phyloP scores from a whole-genome alignment of 2,888 invertebrate species.

The Cerastoderma edule region DNA sequence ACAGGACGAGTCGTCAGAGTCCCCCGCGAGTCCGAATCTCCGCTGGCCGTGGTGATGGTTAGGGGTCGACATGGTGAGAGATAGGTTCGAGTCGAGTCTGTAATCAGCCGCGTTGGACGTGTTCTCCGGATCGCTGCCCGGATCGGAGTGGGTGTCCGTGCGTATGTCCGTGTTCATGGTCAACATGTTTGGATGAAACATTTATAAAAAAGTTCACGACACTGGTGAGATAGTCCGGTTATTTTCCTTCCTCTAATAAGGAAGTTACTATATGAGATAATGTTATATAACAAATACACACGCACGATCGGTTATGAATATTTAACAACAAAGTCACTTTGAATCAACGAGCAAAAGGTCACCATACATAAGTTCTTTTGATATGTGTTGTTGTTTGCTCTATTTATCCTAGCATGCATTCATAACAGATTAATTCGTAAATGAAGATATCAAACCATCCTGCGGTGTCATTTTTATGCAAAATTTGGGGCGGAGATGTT shows the following conservation, averaged over 20 bases:
- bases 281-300: background rate
- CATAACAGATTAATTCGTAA: constrained; percentile 29
- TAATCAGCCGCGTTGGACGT: constrained; percentile 54
- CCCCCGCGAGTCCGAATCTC: constrained; percentile 17
- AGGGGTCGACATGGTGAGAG: constrained; percentile 45
- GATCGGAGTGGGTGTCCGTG: constrained; percentile 52
- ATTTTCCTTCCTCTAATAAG: no score
- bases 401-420: constrained; percentile 17
- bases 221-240: no score
- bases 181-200: constrained; percentile 37
- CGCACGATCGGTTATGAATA: background rate
- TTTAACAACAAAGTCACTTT: background rate
- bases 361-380: background rate
- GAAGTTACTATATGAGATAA: no score
- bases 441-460: constrained; percentile 44
- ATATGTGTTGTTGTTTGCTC: constrained; percentile 5
- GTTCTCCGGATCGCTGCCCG: constrained; percentile 57
- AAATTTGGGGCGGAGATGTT: constrained; percentile 50
- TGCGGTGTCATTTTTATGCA: constrained; percentile 59
- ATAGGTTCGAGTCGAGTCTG: constrained; percentile 50
- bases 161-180: constrained; percentile 48
- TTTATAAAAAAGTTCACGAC: no score
- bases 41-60: constrained; percentile 12
- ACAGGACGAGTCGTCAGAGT: constrained; percentile 53
- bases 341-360: background rate